Conservation (phyloP, 1,140 invertebrate genomes). For the Calephelis nemesis region DNA sequence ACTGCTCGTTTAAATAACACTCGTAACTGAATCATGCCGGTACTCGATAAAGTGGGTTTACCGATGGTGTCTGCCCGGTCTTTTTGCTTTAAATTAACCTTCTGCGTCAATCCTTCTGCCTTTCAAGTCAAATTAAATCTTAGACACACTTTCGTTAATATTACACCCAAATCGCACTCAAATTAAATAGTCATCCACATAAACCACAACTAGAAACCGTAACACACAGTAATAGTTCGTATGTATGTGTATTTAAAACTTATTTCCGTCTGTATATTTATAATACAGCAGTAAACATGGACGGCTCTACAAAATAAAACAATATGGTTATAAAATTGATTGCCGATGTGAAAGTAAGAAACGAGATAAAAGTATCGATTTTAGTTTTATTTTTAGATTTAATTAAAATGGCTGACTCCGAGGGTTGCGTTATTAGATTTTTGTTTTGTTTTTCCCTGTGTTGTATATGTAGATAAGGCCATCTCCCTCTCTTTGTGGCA, state of each 20-base stretch:
- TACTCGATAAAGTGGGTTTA: too few relatives aligned
- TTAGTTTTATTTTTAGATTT: constrained; percentile 8
- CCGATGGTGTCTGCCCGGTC: too few relatives aligned
- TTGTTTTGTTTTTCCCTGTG: too few relatives aligned
- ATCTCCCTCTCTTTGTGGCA: too few relatives aligned
- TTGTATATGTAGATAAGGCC: too few relatives aligned
- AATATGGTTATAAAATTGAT: constrained; percentile 15
- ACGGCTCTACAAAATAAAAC: constrained; percentile 3
- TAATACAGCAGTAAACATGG: neutral
- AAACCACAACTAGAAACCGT: neutral
- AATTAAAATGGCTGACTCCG: neutral
- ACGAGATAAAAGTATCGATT: constrained; percentile 14
- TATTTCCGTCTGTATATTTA: neutral
- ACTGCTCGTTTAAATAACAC: too few relatives aligned
- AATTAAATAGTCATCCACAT: constrained; percentile 4
- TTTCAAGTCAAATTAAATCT: constrained; percentile 13
- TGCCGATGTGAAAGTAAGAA: constrained; percentile 11
- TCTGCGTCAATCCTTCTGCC: constrained; percentile 1
- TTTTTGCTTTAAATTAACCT: constrained; percentile 5
- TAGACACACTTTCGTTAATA: constrained; percentile 18
- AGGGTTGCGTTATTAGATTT: too few relatives aligned
- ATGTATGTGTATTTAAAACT: neutral
- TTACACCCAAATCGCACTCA: constrained; percentile 6
- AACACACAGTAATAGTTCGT: neutral
- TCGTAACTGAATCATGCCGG: too few relatives aligned